phyloP scores from a whole-genome alignment of 35 echinoderm and acorn worm species.

The Eucidaris tribuloides region DNA sequence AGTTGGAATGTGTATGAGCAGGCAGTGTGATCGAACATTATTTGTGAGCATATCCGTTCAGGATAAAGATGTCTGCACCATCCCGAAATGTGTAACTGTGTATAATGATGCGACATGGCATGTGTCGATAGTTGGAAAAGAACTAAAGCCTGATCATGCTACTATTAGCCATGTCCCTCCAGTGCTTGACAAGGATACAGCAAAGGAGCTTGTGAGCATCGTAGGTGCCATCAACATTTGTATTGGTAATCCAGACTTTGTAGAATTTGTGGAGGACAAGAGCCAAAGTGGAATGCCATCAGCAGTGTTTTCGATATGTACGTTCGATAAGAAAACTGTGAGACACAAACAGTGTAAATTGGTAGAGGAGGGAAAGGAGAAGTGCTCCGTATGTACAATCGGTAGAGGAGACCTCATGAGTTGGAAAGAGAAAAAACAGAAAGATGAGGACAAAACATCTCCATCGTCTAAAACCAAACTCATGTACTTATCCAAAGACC shows the following conservation, averaged over 20 bases:
- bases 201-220: not conserved
- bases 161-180: not conserved
- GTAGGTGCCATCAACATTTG: not conserved
- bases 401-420: not conserved
- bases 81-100: conserved; percentile 1
- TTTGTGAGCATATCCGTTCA: not conserved
- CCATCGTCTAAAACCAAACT: not conserved
- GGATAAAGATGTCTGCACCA: not conserved
- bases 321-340: too few relatives aligned
- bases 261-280: not conserved
- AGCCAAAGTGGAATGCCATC: too few relatives aligned
- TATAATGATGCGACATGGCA: conserved; percentile 1
- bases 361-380: not conserved
- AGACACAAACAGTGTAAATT: too few relatives aligned
- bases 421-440: not conserved
- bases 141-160: not conserved
- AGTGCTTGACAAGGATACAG: not conserved
- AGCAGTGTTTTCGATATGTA: too few relatives aligned
- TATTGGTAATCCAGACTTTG: conserved; percentile 3
- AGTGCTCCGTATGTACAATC: not conserved
- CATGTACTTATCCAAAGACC: not conserved
- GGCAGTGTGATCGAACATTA: conserved; percentile 11
- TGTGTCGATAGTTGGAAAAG: not conserved
- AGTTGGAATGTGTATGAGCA: not conserved
- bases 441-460: not conserved